These are phyloP conservation scores for Chiroxiphia lanceolata DNA, from an alignment of 2,797 vertebrate genomes.

Conservation along the genomic window DNA sequence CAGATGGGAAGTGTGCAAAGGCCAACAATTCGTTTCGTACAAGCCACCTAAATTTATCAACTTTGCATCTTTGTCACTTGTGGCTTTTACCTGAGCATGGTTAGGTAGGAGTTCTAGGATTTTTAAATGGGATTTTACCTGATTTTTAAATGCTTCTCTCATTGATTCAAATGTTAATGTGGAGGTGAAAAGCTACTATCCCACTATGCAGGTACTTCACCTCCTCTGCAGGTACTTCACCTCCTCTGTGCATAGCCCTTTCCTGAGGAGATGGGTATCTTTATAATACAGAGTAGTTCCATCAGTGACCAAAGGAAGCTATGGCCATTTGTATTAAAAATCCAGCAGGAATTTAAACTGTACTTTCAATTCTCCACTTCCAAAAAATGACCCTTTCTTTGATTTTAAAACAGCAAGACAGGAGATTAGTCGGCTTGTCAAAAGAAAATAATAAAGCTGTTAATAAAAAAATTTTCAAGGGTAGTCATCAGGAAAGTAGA, in stretches of 20 bases:
- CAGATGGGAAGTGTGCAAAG: background rate
- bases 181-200: background rate
- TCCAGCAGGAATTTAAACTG: background rate
- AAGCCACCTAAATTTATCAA: conserved; percentile 4
- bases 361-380: background rate
- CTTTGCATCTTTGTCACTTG: background rate
- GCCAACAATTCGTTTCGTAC: background rate
- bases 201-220: background rate
- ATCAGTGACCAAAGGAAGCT: background rate
- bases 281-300: background rate
- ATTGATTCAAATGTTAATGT: background rate
- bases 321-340: background rate
- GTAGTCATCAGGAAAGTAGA: background rate
- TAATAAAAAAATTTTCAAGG: background rate
- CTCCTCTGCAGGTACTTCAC: background rate
- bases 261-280: background rate
- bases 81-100: background rate
- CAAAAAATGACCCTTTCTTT: background rate
- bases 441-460: background rate
- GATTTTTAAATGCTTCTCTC: background rate
- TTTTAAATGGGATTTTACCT: background rate
- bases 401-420: background rate
- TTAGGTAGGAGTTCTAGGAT: background rate
- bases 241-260: background rate
- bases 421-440: background rate